A percentile compares a stretch with the other conserved stretches of the same genome.
Conservation (phyloP, 2,113 vertebrate species). For the Hiodon tergisus region DNA sequence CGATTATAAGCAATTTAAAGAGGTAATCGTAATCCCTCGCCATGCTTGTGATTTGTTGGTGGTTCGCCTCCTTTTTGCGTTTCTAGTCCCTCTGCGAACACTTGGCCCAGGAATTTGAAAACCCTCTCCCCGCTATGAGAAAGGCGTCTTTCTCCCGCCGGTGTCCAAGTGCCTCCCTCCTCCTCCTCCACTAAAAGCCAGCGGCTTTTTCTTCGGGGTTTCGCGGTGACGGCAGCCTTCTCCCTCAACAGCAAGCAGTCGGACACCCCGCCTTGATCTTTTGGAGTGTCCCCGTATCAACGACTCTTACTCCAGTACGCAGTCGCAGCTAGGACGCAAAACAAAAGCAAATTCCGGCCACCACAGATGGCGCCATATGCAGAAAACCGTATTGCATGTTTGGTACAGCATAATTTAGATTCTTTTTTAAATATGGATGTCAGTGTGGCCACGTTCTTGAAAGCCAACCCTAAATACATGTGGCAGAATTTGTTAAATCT, state of each 20-base stretch:
- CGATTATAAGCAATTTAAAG: conserved; percentile 78
- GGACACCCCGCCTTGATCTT: conserved; percentile 1
- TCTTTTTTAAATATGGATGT: no score
- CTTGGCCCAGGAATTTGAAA: not conserved
- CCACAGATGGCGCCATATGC: conserved; percentile 3
- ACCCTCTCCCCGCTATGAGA: not conserved
- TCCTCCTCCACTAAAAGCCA: conserved; percentile 1
- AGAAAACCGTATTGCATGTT: not conserved
- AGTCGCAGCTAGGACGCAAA: not conserved
- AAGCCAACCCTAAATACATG: no score
- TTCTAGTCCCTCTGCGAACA: not conserved
- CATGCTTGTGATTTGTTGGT: conserved; percentile 50
- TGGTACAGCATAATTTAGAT: no score
- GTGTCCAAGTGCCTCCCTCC: not conserved
- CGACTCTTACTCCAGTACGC: not conserved
- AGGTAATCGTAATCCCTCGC: conserved; percentile 78
- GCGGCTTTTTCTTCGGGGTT: not conserved
- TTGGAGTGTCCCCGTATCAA: not conserved
- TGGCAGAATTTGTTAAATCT: no score
- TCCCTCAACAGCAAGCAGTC: not conserved
- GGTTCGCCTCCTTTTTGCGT: not conserved
- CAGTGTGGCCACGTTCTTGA: not conserved
- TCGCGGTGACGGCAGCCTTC: not conserved
- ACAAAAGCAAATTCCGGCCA: not conserved
- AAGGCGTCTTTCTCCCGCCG: not conserved